Base-by-base conservation (phyloP, 1,140 invertebrate species). In the Acromyrmex echinatior region DNA sequence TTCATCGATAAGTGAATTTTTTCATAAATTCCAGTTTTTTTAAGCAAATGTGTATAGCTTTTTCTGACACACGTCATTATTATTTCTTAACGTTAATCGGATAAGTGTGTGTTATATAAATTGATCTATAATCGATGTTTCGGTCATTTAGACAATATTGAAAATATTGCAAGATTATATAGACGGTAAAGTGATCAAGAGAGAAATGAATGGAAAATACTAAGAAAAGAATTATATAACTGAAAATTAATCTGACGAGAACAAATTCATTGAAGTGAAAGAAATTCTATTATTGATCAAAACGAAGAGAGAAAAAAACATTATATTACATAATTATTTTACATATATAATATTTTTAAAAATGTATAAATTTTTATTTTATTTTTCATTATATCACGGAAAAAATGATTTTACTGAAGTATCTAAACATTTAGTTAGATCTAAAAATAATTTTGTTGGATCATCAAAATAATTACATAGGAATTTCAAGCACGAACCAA, bases 301-400 rank as follows among this genome's bases (percentile, higher is more conserved):
- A 45, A 45, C 39, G 39, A 10, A 45, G 10, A 45, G 39, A 45
- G 39, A 45, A 45, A 45, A 45, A 45, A 45, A 7, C 7, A 45
- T 45, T 45, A 45, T 10, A 45, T 12, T 45, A 39, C 7, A 35
- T 7, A 35, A 35, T 35, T 35, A 70, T 31, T 31, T 60, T 60
- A 21, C 74, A 85, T 86, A 88, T 92, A 91, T 39, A 62, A 65
- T 45, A 65, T 58, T 56, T 2, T 10, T 3, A 21, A 45, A 45
- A 21, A 62, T 5, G 4, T 14, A 12, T 60, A 25, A 7, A 25
- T 28, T 28, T 28, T 63, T 63, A 63, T 63, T 63, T 28, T 16
- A 31, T 6, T 9, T 39, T 39, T 39, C 1, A 39, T 39, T 45
- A 10, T 45, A 45, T 45, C 9, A 10, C 39, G 39, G 39, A 45